Base-by-base conservation (phyloP, 2,797 vertebrate genomes). In the Lithobates sylvaticus region DNA sequence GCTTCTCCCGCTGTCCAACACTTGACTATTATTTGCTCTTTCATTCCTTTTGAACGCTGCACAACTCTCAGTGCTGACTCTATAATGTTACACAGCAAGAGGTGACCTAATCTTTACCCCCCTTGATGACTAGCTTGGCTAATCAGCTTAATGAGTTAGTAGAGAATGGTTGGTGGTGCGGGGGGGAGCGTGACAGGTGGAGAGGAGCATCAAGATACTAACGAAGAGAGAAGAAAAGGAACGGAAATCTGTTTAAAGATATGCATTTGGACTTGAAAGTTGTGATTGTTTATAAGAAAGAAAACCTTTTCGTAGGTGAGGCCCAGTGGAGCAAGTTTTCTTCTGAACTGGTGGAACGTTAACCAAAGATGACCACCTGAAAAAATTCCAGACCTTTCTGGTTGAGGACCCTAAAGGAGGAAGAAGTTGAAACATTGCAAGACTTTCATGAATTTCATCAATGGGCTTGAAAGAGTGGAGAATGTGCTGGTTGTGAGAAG, bases 21-120 rank as follows among this genome's bases (percentile, higher is more conserved):
- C 67, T 18, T 44, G 47, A 44, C 78, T 81, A 69, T 69, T 26
- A 44, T 10, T 27, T 65, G 61, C 61, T 39, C 44, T 27, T 67
- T 36, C 36, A 39, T 34, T 42, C 50, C n/a, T 61, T 23, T 76
- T 29, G 6, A 44, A 69, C 32, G 1, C 72, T 76, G 15, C 73
- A 39, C 58, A 70, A 39, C 78, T 81, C 78, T 26, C 44, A 58
- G 47, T 34, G 77, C 10, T 54, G 78, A 61, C 67, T 54, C 26
- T 44, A 70, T 65, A 39, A 39, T 72, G 12, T 71, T 42, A 76
- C 79, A 68, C 73, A 80, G 80, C 26, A 69, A 83, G 85, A 86
- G 80, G 80, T 86, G 85, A 0, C 84, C 89, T 42, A 89, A 88
- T 89, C 89, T 92, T 23, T 39, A 70, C 90, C 90, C 84, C 89